These are phyloP conservation scores for Triplophysa tibetana DNA, from an alignment of 2,113 vertebrate species.

Conservation along the genomic window DNA sequence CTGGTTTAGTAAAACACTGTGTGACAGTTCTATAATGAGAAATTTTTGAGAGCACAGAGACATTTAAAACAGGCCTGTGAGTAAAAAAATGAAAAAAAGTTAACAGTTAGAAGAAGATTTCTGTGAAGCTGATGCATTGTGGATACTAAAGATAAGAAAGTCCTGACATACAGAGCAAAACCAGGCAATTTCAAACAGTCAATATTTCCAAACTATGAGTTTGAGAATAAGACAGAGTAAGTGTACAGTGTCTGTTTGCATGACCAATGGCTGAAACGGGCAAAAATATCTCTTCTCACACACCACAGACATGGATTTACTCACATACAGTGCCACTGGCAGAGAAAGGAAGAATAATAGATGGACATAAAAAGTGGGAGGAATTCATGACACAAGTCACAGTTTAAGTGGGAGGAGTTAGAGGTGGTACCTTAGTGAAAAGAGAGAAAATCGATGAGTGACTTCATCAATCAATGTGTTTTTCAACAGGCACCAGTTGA, in stretches of 20 bases:
- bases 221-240: neutral
- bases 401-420: neutral
- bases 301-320: constrained; percentile 12
- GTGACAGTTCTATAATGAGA: constrained; percentile 17
- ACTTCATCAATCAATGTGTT: neutral
- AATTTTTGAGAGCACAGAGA: neutral
- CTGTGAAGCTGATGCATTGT: constrained; percentile 24
- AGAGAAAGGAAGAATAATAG: neutral
- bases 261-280: constrained; percentile 1
- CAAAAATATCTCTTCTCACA: constrained; percentile 2
- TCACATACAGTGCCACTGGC: neutral
- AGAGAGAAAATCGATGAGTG: constrained; percentile 6
- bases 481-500: neutral
- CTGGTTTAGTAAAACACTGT: constrained; percentile 19
- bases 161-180: constrained; percentile 19
- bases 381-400: neutral
- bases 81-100: neutral
- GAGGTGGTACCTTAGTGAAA: neutral
- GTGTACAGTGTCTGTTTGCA: neutral
- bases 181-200: neutral
- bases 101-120: constrained; percentile 44
- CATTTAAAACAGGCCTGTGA: constrained; percentile 34
- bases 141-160: constrained; percentile 18
- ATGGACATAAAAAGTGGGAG: neutral
- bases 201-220: neutral